These are phyloP conservation scores for Drosophila tripunctata DNA, from an alignment of 2,888 invertebrate species.

Conservation along the genomic window DNA sequence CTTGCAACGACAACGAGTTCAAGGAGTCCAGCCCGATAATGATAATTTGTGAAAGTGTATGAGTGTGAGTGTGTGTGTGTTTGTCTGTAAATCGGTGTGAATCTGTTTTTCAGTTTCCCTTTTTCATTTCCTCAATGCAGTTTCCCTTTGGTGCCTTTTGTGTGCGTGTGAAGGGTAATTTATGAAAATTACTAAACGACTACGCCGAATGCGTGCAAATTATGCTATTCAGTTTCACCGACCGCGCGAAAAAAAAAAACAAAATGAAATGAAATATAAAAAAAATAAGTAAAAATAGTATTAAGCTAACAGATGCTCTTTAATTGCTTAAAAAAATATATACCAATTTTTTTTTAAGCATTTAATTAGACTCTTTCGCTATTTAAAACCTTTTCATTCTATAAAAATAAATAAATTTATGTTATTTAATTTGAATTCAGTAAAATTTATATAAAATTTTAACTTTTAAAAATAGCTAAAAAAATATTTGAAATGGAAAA, in stretches of 20 bases:
- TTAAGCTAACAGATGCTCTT: conserved; percentile 2
- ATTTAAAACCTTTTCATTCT: no score
- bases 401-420: no score
- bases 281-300: not conserved
- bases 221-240: conserved; percentile 48
- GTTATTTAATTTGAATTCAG: no score
- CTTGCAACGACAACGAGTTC: conserved; percentile 21
- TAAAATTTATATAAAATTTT: no score
- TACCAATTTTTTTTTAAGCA: no score
- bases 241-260: conserved; percentile 23
- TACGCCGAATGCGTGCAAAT: conserved; percentile 76
- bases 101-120: conserved; percentile 23
- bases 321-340: not conserved
- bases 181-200: conserved; percentile 79
- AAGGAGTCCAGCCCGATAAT: conserved; percentile 38
- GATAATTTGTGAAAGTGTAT: conserved; percentile 46
- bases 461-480: no score
- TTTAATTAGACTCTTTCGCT: no score
- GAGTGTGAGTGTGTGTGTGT: conserved; percentile 20
- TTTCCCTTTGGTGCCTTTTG: conserved; percentile 10
- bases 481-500: no score
- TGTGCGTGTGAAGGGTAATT: conserved; percentile 66
- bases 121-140: not conserved
- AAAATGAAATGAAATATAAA: no score
- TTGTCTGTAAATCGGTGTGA: conserved; percentile 37